Percentiles rank a stretch among this genome's conserved stretches.
Conservation (phyloP, 2,888 invertebrate species). For the Cheilosia urbana region DNA sequence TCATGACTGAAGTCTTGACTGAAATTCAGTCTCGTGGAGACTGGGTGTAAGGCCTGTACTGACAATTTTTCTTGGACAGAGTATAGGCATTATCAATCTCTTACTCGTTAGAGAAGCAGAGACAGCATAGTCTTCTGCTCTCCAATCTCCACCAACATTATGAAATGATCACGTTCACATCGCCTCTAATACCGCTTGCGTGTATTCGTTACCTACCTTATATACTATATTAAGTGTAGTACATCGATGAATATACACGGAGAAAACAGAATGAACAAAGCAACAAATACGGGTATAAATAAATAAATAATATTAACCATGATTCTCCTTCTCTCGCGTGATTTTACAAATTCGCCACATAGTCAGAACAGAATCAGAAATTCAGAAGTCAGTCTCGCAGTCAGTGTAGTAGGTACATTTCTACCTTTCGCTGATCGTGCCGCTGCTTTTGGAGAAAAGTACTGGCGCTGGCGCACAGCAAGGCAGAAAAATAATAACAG, state of each 20-base stretch:
- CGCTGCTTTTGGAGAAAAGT: conserved; percentile 39
- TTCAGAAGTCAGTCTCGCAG: neutral
- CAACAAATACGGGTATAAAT: conserved; percentile 40
- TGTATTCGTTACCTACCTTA: conserved; percentile 56
- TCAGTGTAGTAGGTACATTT: conserved; percentile 32
- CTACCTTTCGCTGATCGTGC: conserved; percentile 26
- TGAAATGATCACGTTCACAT: too few relatives aligned
- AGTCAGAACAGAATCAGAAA: neutral
- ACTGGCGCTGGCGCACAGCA: conserved; percentile 26
- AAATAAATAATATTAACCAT: conserved; percentile 65
- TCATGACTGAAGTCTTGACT: too few relatives aligned
- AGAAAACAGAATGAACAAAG: conserved; percentile 35
- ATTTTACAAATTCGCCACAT: conserved; percentile 65
- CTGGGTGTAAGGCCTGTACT: too few relatives aligned
- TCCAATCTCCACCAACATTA: conserved; percentile 50
- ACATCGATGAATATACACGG: conserved; percentile 46
- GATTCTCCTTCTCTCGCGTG: conserved; percentile 71
- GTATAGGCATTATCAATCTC: conserved; percentile 33
- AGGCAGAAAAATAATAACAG: conserved; percentile 12
- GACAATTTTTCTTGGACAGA: too few relatives aligned
- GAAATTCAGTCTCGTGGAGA: too few relatives aligned
- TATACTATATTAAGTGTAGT: conserved; percentile 41
- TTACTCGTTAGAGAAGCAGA: conserved; percentile 52
- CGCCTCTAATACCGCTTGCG: neutral
- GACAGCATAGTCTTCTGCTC: conserved; percentile 25